Evolutionary conservation across 92 coral and sea anemone species (phyloP), one percentile per base, ranked within the genome.

Genomic region (Meandrina meandrites): DNA sequence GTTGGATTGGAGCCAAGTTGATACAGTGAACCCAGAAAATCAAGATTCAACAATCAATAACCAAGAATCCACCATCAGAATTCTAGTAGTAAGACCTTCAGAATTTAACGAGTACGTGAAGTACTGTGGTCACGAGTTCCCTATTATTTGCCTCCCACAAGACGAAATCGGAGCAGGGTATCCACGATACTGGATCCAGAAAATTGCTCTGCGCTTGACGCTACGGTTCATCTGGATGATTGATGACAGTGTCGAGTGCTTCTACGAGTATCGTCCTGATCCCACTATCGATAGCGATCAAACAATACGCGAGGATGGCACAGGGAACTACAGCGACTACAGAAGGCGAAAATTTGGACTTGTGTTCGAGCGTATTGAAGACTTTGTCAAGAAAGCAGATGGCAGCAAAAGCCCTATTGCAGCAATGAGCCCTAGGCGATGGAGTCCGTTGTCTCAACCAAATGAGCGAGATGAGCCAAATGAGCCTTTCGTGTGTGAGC

Each of bases 191-290:
- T 90, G 92, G 92, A 90, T 89, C 54, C 92, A 80, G 56, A 89
- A 89, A 74, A 85, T 89, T 37, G 92, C 92, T 58, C 45, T 67
- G 13, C 48, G 73, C 13, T 57, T 90, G 36, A 72, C 79, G 48
- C 50, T 90, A 62, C 35, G 77, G 1, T 90, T 83, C 70, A 86
- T 76, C 56, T 90, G 90, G 92, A 90, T 90, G 93, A 86, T 78
- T 82, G 93, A 90, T 57, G 93, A 90, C 76, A 87, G 87, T 35
- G 48, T 90, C 4, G 79, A 86, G 75, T 73, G 87, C 75, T 82
- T 90, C 50, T 81, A 75, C 57, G 93, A 90, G 57, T 76, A 48
- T 12, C 69, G 62, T 31, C 84, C 89, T n/a, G n/a, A 75, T 35
- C 85, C 90, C n/a, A n/a, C 32, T 0, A 7, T 22, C 7, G 27